These are phyloP conservation scores for Nothobranchius furzeri DNA, from an alignment of 2,113 vertebrate species.

Conservation along the genomic window DNA sequence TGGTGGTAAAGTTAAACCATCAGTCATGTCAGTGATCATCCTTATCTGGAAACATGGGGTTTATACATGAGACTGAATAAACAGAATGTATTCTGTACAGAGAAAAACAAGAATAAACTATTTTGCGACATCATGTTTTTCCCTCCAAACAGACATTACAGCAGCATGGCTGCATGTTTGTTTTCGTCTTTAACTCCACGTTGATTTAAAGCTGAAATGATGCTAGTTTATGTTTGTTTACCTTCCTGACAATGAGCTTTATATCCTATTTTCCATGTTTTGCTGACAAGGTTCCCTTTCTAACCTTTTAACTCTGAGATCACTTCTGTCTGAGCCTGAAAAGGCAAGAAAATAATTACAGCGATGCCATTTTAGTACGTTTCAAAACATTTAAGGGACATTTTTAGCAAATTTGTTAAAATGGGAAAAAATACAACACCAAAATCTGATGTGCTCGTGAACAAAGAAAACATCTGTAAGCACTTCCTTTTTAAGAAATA, in stretches of 20 bases:
- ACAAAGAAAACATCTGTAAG: slow-evolving; percentile 26
- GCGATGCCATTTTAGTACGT: too few relatives aligned
- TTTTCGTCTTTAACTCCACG: background rate
- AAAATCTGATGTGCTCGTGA: too few relatives aligned
- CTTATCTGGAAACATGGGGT: too few relatives aligned
- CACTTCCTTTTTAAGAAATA: slow-evolving; percentile 20
- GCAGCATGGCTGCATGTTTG: background rate
- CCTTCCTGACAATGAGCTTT: background rate
- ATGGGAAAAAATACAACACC: too few relatives aligned
- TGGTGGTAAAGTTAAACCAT: slow-evolving; percentile 15
- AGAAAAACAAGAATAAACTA: too few relatives aligned
- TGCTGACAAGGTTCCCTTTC: slow-evolving; percentile 46
- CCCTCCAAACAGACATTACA: background rate
- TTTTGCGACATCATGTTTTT: background rate
- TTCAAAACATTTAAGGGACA: too few relatives aligned
- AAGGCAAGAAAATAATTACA: background rate
- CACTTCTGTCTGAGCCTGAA: slow-evolving; percentile 47
- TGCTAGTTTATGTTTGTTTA: slow-evolving; percentile 37
- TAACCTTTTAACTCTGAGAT: slow-evolving; percentile 37
- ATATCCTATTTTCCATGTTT: background rate
- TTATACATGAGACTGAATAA: background rate
- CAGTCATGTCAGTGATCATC: background rate
- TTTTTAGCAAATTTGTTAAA: too few relatives aligned
- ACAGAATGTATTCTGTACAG: too few relatives aligned
- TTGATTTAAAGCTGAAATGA: slow-evolving; percentile 32